Evolutionary conservation across 2,888 invertebrate species (phyloP).

Genomic region (Drosophila monieri): DNA sequence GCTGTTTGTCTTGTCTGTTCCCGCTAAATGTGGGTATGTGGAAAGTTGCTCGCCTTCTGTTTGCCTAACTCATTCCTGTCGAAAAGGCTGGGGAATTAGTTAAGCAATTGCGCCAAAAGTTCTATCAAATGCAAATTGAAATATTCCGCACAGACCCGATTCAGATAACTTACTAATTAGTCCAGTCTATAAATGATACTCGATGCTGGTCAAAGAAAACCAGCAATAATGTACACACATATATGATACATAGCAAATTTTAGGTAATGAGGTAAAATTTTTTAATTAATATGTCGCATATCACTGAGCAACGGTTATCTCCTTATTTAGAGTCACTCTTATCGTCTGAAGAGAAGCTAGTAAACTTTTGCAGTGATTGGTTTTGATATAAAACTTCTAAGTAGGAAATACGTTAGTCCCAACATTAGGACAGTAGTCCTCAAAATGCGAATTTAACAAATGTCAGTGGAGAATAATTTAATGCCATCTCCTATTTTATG

Average conservation of each 20-base stretch:
- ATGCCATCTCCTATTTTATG: too few species aligned
- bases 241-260: background rate
- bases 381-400: too few species aligned
- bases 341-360: too few species aligned
- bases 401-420: too few species aligned
- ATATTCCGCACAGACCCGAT: slow-evolving; percentile 14
- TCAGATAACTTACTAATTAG: slow-evolving; percentile 3
- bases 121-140: slow-evolving; percentile 39
- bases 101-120: slow-evolving; percentile 54
- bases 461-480: too few species aligned
- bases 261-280: background rate
- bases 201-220: background rate
- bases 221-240: background rate
- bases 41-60: slow-evolving; percentile 60
- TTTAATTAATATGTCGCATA: too few species aligned
- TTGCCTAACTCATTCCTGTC: slow-evolving; percentile 40
- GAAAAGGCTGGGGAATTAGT: slow-evolving; percentile 58
- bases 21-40: slow-evolving; percentile 41
- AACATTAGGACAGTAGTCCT: too few species aligned
- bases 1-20: slow-evolving; percentile 55
- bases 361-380: too few species aligned
- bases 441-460: too few species aligned
- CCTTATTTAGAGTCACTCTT: too few species aligned
- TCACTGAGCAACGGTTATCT: too few species aligned
- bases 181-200: slow-evolving; percentile 1